Conservation (phyloP, 2,113 vertebrate genomes). For the Grus americana region DNA sequence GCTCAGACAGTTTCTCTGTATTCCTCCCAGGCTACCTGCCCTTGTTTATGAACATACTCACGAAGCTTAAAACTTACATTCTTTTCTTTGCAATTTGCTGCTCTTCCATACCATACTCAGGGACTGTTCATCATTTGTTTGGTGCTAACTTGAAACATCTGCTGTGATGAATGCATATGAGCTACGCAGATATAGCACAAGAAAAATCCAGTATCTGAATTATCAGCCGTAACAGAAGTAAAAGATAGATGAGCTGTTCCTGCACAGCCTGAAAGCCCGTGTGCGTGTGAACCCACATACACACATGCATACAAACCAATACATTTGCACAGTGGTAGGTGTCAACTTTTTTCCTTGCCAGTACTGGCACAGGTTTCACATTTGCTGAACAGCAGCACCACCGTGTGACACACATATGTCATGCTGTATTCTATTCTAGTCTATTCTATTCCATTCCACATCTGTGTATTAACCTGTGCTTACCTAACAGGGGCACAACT, state of each 20-base stretch:
- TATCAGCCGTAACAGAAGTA: not conserved
- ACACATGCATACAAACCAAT: no score
- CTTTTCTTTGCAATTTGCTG: not conserved
- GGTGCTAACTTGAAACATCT: not conserved
- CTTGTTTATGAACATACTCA: not conserved
- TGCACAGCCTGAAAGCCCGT: not conserved
- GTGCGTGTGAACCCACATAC: no score
- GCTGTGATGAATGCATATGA: not conserved
- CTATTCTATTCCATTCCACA: not conserved
- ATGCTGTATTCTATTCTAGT: not conserved
- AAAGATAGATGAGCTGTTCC: not conserved
- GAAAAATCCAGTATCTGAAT: not conserved
- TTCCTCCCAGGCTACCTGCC: no score
- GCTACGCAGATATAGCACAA: not conserved
- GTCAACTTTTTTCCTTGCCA: not conserved
- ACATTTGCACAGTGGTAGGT: not conserved
- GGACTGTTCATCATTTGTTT: not conserved
- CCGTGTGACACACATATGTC: not conserved
- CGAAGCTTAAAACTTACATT: not conserved
- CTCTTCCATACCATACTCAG: not conserved
- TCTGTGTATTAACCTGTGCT: not conserved
- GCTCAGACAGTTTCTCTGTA: no score
- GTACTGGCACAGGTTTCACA: not conserved
- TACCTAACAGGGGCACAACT: not conserved
- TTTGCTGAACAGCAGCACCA: not conserved